These are phyloP conservation scores for Seladonia tumulorum DNA, from an alignment of 2,888 invertebrate genomes.

Conservation along the genomic window DNA sequence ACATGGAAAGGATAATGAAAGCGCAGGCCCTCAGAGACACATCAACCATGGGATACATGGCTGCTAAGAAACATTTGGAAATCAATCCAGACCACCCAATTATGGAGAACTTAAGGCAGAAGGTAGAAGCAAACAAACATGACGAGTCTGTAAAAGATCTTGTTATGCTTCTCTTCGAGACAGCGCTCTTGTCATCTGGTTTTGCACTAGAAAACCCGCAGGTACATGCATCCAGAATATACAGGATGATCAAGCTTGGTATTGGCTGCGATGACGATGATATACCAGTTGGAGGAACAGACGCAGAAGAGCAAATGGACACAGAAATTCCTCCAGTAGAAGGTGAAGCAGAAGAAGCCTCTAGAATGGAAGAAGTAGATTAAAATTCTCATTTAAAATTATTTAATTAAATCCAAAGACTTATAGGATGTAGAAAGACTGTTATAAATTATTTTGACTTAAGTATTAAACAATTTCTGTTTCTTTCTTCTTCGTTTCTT, in stretches of 20 bases:
- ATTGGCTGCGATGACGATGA: conserved; percentile 97
- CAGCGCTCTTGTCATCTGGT: conserved; percentile 97
- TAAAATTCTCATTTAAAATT: conserved; percentile 85
- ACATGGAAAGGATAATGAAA: conserved; percentile 99
- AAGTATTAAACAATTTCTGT: conserved; percentile 36
- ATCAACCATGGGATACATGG: conserved; percentile 99
- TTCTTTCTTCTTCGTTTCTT: conserved; percentile 30
- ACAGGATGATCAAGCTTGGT: conserved; percentile 99
- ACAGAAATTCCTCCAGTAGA: conserved; percentile 85
- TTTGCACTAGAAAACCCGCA: conserved; percentile 98
- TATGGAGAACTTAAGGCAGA: conserved; percentile 94
- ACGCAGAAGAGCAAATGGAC: conserved; percentile 85
- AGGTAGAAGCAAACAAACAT: conserved; percentile 98
- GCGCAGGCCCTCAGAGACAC: conserved; percentile 98
- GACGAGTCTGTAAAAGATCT: conserved; percentile 99
- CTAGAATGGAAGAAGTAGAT: conserved; percentile 99
- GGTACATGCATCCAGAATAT: conserved; percentile 97
- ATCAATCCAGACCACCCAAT: conserved; percentile 99
- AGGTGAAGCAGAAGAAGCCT: conserved; percentile 97
- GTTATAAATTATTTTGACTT: conserved; percentile 57
- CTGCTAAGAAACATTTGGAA: conserved; percentile 99
- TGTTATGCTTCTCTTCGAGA: conserved; percentile 97
- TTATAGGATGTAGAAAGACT: conserved; percentile 68
- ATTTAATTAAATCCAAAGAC: conserved; percentile 67
- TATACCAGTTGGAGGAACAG: conserved; percentile 87